These are phyloP conservation scores for Apodemia zela DNA, from an alignment of 2,888 invertebrate genomes.

Conservation along the genomic window DNA sequence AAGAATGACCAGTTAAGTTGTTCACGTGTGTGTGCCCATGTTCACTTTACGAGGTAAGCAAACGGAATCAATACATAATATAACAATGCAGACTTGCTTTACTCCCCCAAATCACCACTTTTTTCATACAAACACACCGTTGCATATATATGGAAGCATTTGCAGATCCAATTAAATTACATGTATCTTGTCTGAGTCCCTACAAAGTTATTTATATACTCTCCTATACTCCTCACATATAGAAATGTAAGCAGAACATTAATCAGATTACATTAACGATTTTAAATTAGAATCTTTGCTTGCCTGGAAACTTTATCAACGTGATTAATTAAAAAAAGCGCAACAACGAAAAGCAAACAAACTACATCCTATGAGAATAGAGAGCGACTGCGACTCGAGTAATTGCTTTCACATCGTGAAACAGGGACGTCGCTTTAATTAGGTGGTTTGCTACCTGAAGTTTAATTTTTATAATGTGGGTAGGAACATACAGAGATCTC, in stretches of 20 bases:
- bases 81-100: no score
- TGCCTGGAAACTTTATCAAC: constrained; percentile 15
- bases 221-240: background rate
- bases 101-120: no score
- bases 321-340: constrained; percentile 25
- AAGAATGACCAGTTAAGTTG: no score
- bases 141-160: no score
- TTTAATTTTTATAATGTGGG: constrained; percentile 56
- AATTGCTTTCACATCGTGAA: constrained; percentile 54
- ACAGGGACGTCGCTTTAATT: constrained; percentile 57
- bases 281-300: constrained; percentile 15
- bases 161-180: no score
- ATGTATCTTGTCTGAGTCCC: background rate
- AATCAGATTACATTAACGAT: constrained; percentile 8
- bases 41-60: no score
- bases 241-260: background rate
- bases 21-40: no score
- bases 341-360: constrained; percentile 21
- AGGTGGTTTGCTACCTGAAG: constrained; percentile 50
- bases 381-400: constrained; percentile 49
- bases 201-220: constrained; percentile 1
- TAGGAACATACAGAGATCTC: background rate
- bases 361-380: constrained; percentile 42
- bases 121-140: no score
- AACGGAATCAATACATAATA: no score